Evolutionary conservation across 2,888 invertebrate species (phyloP).

Genomic region (Eupithecia subfuscata): DNA sequence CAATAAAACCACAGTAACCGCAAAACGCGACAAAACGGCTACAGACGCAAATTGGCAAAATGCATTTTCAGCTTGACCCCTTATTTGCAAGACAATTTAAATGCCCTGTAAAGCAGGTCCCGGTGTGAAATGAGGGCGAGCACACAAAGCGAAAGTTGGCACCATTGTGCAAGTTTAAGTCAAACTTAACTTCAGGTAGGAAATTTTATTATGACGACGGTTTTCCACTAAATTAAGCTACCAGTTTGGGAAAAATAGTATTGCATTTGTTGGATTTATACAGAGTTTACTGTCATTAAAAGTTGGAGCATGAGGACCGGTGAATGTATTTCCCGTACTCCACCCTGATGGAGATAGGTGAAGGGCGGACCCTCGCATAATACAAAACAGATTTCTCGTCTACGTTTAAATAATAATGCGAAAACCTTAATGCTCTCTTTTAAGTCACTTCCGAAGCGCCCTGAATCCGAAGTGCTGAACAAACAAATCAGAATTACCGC

Average conservation of each 20-base stretch:
- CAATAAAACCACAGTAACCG: conserved; percentile 46
- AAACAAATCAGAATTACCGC: conserved; percentile 32
- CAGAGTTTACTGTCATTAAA: neutral
- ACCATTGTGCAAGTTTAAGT: conserved; percentile 5
- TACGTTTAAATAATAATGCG: neutral
- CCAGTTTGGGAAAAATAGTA: neutral
- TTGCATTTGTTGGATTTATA: neutral
- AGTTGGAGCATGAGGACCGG: neutral
- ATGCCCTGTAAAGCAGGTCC: conserved; percentile 32
- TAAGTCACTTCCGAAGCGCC: conserved; percentile 16
- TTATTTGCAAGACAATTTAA: conserved; percentile 48
- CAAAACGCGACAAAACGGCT: conserved; percentile 36
- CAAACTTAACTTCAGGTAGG: conserved; percentile 6
- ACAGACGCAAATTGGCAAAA: conserved; percentile 42
- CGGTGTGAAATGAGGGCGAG: conserved; percentile 16
- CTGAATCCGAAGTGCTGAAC: conserved; percentile 18
- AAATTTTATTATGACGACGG: conserved; percentile 12
- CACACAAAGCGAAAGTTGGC: conserved; percentile 8
- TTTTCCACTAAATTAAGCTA: neutral
- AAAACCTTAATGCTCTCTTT: conserved; percentile 14
- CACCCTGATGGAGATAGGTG: neutral
- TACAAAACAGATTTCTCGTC: neutral
- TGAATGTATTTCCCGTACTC: neutral
- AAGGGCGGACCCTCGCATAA: neutral
- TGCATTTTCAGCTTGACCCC: conserved; percentile 47